Evolutionary conservation across 2,113 vertebrate species (phyloP).

Genomic region (Pandion haliaetus): DNA sequence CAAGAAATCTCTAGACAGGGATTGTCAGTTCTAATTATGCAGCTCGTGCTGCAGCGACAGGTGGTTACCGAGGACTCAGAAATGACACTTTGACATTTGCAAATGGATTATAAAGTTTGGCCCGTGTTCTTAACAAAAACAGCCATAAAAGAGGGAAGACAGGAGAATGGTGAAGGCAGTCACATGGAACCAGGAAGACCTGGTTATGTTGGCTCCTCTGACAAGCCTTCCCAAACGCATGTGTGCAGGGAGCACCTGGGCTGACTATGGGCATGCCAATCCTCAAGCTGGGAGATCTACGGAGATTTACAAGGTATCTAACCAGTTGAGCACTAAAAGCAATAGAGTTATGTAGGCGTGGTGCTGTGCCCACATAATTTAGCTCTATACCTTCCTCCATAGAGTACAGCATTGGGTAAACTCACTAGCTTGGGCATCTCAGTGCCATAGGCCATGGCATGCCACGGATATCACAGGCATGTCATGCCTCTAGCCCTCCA

Average conservation of each 20-base stretch:
- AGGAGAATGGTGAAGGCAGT: background rate
- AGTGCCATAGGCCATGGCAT: background rate
- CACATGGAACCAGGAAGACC: too few species aligned
- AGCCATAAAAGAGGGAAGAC: background rate
- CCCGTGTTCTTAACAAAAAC: background rate
- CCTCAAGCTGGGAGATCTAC: background rate
- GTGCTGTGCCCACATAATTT: background rate
- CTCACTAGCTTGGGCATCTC: background rate
- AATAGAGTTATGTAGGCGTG: accelerated
- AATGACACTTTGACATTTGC: background rate
- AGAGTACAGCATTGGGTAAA: background rate
- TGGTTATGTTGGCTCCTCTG: background rate
- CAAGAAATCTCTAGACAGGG: background rate
- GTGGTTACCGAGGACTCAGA: background rate
- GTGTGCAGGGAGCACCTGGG: background rate
- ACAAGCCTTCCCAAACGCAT: accelerated
- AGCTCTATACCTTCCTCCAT: background rate
- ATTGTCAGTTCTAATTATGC: background rate
- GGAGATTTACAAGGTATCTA: background rate
- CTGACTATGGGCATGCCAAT: accelerated
- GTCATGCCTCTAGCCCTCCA: background rate
- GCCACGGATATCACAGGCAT: background rate
- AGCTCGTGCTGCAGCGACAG: background rate
- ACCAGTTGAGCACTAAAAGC: background rate
- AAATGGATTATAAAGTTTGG: background rate